Percentiles rank a stretch among this genome's conserved stretches.
Conservation (phyloP, 2,797 vertebrate species). For the Chelonia mydas region DNA sequence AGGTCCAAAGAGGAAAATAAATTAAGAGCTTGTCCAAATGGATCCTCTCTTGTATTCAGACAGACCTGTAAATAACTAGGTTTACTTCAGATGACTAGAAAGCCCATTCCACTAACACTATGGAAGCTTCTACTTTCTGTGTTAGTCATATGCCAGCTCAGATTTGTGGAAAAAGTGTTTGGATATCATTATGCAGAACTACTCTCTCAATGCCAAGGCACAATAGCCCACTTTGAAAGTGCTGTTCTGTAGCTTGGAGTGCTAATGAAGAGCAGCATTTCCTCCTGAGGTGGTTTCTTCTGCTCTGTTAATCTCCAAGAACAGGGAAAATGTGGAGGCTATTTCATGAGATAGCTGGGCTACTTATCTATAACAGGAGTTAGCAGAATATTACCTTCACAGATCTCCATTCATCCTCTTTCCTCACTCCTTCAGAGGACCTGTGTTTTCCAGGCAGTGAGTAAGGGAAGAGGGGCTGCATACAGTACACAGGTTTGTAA, state of each 20-base stretch:
- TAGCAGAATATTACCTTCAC: not conserved
- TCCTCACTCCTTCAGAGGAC: not conserved
- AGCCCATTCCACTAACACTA: not conserved
- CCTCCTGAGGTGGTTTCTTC: not conserved
- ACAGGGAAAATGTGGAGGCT: not conserved
- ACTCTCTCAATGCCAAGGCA: not conserved
- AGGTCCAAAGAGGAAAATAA: not conserved
- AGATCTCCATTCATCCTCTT: not conserved
- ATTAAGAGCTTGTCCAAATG: not conserved
- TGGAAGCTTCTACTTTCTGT: not conserved
- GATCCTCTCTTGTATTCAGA: not conserved
- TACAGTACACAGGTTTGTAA: accelerated
- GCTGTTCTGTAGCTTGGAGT: not conserved
- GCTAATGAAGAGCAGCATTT: not conserved
- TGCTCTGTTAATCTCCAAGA: not conserved
- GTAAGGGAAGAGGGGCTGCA: not conserved
- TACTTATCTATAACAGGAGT: not conserved
- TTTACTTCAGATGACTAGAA: not conserved
- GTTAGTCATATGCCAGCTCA: conserved; percentile 22
- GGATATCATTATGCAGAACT: not conserved
- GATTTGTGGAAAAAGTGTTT: conserved; percentile 32
- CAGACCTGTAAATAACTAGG: not conserved
- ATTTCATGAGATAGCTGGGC: not conserved
- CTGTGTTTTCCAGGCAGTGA: not conserved
- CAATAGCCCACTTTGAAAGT: not conserved